Conservation (phyloP, 2,797 vertebrate species). For the Masticophis lateralis region DNA sequence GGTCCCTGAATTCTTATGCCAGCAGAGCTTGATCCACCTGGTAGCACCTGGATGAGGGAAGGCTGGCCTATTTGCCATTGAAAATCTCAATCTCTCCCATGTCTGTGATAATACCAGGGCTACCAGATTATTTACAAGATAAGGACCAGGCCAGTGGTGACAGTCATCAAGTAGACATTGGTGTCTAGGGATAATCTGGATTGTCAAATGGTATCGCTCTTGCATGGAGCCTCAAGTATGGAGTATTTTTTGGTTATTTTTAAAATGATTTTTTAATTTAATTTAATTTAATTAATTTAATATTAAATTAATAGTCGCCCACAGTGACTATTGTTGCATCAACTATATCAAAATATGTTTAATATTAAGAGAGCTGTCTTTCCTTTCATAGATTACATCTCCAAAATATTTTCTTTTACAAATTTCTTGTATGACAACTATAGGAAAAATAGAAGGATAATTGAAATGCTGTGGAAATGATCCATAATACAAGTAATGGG, state of each 20-base stretch:
- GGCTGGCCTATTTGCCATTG: background rate
- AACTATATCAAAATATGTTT: background rate
- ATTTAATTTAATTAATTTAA: background rate
- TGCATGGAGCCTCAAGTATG: background rate
- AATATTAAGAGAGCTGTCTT: background rate
- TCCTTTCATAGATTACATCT: background rate
- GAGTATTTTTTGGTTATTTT: background rate
- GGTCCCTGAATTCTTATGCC: background rate
- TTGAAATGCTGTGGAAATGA: background rate
- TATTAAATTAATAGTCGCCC: background rate
- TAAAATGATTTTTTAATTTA: background rate
- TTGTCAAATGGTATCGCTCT: background rate
- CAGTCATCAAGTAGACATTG: background rate
- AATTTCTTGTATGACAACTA: background rate
- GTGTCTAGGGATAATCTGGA: background rate
- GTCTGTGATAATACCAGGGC: background rate
- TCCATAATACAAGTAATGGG: background rate
- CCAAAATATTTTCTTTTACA: background rate
- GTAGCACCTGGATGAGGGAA: background rate
- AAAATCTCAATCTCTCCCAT: background rate
- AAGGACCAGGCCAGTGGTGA: background rate
- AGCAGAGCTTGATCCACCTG: background rate
- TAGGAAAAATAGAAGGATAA: background rate
- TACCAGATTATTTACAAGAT: background rate
- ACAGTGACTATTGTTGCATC: background rate